Conservation (phyloP, 2,888 invertebrate species). For the Cerastoderma edule region DNA sequence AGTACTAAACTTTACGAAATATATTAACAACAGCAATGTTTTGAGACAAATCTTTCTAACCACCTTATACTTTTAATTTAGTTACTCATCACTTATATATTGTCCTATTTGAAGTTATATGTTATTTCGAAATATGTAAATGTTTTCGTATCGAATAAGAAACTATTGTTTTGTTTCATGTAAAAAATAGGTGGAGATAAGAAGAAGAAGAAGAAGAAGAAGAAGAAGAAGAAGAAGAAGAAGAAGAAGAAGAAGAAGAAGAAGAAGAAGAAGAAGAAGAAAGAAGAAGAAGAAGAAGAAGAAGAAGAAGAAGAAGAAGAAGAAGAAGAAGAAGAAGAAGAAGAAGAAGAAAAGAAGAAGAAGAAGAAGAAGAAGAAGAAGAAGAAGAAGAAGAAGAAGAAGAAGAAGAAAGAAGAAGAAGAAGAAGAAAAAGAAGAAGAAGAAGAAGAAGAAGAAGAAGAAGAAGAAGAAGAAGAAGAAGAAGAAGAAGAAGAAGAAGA, state of each 20-base stretch:
- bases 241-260: neutral
- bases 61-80: too few species aligned
- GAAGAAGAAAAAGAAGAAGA: neutral
- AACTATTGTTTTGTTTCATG: too few species aligned
- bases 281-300: neutral
- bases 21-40: too few species aligned
- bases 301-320: neutral
- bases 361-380: neutral
- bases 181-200: too few species aligned
- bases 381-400: neutral
- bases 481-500: neutral
- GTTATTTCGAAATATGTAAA: too few species aligned
- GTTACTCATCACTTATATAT: too few species aligned
- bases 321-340: neutral
- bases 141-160: too few species aligned
- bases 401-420: neutral
- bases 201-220: too few species aligned
- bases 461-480: neutral
- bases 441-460: neutral
- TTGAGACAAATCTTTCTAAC: too few species aligned
- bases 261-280: neutral
- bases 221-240: constrained; percentile 5
- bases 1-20: too few species aligned
- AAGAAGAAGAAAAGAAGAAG: neutral
- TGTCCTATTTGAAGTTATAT: too few species aligned